Conservation (phyloP, 2,113 vertebrate genomes). For the Callocephalon fimbriatum region DNA sequence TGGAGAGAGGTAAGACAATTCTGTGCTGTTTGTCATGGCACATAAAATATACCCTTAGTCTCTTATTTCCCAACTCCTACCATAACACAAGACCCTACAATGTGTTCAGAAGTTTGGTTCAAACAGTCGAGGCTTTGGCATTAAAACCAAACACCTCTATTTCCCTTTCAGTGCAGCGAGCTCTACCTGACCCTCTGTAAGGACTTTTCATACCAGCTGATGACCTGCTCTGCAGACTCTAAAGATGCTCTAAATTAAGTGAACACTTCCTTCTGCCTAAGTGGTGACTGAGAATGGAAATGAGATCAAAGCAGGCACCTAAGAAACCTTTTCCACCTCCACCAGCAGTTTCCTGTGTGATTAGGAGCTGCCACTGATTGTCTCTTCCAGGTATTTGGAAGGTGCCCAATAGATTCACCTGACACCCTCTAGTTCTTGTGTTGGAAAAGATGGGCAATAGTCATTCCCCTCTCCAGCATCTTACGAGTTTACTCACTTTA, state of each 20-base stretch:
- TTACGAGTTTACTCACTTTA: neutral
- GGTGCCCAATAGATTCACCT: neutral
- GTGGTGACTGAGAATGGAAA: accelerated
- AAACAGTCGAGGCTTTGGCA: neutral
- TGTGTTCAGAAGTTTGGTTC: neutral
- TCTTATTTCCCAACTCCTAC: neutral
- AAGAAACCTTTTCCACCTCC: neutral
- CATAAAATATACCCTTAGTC: neutral
- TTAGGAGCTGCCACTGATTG: neutral
- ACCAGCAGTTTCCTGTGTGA: neutral
- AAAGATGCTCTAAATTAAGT: neutral
- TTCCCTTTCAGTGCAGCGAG: neutral
- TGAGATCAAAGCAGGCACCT: neutral
- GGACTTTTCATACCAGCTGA: neutral
- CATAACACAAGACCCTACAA: neutral
- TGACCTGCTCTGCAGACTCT: neutral
- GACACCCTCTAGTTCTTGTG: neutral
- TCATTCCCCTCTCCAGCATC: neutral
- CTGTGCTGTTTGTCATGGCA: neutral
- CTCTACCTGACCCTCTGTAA: neutral
- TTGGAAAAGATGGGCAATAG: neutral
- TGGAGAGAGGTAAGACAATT: neutral
- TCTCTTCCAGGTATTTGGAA: neutral
- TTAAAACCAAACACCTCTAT: neutral
- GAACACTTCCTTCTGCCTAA: neutral